Conservation (phyloP, 1,140 invertebrate species). For the Drosophila parabipectinata region DNA sequence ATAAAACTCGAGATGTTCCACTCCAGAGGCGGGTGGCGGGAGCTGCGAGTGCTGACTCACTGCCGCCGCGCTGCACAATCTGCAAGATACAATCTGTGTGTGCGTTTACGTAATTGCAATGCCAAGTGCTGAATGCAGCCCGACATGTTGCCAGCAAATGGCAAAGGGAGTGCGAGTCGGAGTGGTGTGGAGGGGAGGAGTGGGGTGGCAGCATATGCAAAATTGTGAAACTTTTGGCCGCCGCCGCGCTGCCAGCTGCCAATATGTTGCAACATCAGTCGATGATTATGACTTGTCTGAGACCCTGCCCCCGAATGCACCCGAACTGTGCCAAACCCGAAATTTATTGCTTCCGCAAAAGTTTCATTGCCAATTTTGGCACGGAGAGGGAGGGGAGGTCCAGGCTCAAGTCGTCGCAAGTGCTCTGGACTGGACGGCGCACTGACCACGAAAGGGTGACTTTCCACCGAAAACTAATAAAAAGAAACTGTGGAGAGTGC, state of each 20-base stretch:
- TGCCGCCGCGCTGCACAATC: constrained; percentile 20
- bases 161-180: not conserved
- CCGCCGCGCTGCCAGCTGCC: constrained; percentile 35
- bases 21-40: not conserved
- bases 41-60: not conserved
- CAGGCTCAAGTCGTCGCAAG: constrained; percentile 44
- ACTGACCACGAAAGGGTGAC: constrained; percentile 37
- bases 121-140: constrained; percentile 46
- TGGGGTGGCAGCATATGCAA: constrained; percentile 33
- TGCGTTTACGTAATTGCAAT: constrained; percentile 52
- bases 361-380: constrained; percentile 74
- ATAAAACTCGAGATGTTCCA: constrained; percentile 28
- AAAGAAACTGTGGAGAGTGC: not conserved
- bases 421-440: constrained; percentile 58
- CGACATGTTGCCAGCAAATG: constrained; percentile 48
- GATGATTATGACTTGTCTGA: constrained; percentile 54
- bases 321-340: constrained; percentile 62
- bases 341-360: constrained; percentile 72
- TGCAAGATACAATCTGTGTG: not conserved
- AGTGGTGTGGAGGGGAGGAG: constrained; percentile 14
- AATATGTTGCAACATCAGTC: constrained; percentile 54
- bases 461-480: constrained; percentile 4
- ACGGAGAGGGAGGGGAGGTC: not conserved
- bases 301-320: constrained; percentile 10
- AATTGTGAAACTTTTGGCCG: constrained; percentile 52